A percentile compares a stretch with the other conserved stretches of the same genome.
Conservation (phyloP, 2,797 vertebrate genomes). For the Anas acuta region DNA sequence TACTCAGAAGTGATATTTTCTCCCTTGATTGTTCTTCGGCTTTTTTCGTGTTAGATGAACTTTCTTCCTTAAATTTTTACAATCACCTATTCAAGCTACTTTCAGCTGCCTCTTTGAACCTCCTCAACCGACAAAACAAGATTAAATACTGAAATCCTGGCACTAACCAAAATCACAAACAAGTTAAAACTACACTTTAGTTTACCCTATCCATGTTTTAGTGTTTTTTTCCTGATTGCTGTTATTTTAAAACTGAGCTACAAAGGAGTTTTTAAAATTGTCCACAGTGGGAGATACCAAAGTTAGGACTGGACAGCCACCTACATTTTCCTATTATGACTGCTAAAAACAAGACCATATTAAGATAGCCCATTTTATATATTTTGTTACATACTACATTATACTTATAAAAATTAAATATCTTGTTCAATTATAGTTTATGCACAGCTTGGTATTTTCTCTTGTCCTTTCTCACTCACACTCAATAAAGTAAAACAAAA, state of each 20-base stretch:
- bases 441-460: not conserved
- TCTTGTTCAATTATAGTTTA: not conserved
- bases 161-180: not conserved
- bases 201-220: not conserved
- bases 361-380: not conserved
- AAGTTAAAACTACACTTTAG: not conserved
- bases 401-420: not conserved
- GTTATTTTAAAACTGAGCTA: not conserved
- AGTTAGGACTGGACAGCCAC: not conserved
- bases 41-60: fast-evolving
- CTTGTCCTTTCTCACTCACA: not conserved
- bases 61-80: not conserved
- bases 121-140: not conserved
- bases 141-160: not conserved
- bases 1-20: not conserved
- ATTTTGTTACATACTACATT: not conserved
- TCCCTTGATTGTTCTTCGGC: not conserved
- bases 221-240: not conserved
- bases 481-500: not conserved
- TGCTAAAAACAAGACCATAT: not conserved
- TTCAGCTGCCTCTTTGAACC: not conserved
- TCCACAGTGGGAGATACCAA: not conserved
- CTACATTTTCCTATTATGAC: not conserved
- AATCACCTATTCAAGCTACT: not conserved
- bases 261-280: not conserved